Evolutionary conservation across 2,888 invertebrate genomes (phyloP), one percentile per base, ranked within the genome.

Genomic region (Eupithecia inturbata): DNA sequence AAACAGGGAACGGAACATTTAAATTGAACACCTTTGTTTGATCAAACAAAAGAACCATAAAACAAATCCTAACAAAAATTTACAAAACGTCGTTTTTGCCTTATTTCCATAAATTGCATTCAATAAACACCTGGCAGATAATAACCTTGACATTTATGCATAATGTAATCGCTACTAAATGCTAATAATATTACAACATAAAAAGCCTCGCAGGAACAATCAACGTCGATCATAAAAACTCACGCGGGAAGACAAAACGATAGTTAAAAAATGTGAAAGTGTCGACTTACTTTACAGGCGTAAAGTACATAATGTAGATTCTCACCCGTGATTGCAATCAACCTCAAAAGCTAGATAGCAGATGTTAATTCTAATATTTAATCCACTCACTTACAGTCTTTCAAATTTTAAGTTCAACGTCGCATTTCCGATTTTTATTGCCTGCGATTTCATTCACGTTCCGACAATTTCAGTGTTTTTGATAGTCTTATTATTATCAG

Each of bases 401-500:
- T 39, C 19, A 66, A n/a, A 66, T 66, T 66, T 39, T 9, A 39
- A 39, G 39, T 62, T 31, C 19, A 31, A n/a, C 63, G 31, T 63
- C 10, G n/a, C 36, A 33, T 36, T 31, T 63, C 19, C 31, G 63
- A 36, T 63, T 33, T 33, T 63, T 62, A 62, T 62, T 62, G 16
- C 28, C 62, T 36, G 36, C n/a, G 33, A 63, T 63, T 31, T 36
- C 19, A n/a, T 63, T 36, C n/a, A 33, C 33, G 19, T 63, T 63
- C 33, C n/a, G 63, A 63, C 63, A 39, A 62, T 62, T 41, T 45
- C 41, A 41, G 26, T 36, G 10, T 22, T 63, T 62, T 28, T 62
- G 41, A 33, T 64, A 26, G 31, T 31, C 19, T 45, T 85, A 85
- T 87, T 87, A 87, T 85, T 87, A 85, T 70, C 33, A 14, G 31